Base-by-base conservation (phyloP, 2,113 vertebrate species). In the Pleuronectes platessa region DNA sequence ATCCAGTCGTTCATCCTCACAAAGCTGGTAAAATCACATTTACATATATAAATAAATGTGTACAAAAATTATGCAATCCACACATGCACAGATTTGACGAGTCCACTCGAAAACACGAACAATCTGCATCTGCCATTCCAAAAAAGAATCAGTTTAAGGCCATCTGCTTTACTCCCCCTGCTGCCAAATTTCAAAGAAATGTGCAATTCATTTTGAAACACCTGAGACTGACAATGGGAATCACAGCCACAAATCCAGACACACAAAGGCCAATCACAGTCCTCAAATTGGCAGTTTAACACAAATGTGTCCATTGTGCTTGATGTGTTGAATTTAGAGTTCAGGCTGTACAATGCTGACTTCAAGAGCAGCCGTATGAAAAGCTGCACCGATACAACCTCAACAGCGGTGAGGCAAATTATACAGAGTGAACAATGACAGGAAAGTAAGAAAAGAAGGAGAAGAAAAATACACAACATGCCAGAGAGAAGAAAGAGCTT, bases 101-200 rank as follows among this genome's bases (percentile, higher is more conserved):
- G 61, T 24, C 35, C 20, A 70, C 56, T 75, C 26, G 53, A 67
- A 81, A 71, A 53, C 27, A 49, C 14, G 18, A 69, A 27, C n/a
- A 51, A 24, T 6, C 9, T 40, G 17, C 71, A 78, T 67, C 74
- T 69, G 63, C 24, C 26, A 58, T 63, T 15, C 63, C 23, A 74
- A 74, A 56, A 31, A 14, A 12, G 17, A 26, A 61, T 23, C 20
- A 18, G 31, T 51, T 47, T 68, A 17, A 68, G 35, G n/a, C 72
- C 80, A 84, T 54, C 83, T 89, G 83, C 60, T 79, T 74, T 35
- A 71, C 21, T 62, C 45, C 62, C 21, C 12, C 51, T 21, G 71
- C 63, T 74, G 69, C 65, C 69, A 79, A 58, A 79, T 66, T 63
- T 65, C 20, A 78, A 71, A 64, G 24, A 67, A 81, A 73, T 21